phyloP scores from a whole-genome alignment of 2,888 invertebrate genomes.

The Campaea margaritaria region DNA sequence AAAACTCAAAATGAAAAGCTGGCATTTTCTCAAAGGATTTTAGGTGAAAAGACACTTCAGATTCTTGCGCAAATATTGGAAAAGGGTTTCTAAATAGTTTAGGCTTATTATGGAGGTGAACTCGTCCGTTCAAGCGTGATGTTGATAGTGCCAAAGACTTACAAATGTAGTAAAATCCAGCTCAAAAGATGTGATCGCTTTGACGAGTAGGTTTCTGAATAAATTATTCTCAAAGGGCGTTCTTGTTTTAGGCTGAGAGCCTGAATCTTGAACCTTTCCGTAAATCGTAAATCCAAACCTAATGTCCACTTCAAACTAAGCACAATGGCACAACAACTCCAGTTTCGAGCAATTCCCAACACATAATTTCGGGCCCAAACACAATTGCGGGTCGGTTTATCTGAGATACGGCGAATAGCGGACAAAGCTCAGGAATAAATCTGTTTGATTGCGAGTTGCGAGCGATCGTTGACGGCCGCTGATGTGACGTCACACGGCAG shows the following conservation, averaged over 20 bases:
- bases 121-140: slow-evolving; percentile 19
- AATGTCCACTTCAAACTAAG: slow-evolving; percentile 35
- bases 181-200: slow-evolving; percentile 7
- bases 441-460: slow-evolving; percentile 55
- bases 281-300: slow-evolving; percentile 30
- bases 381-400: slow-evolving; percentile 42
- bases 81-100: slow-evolving; percentile 30
- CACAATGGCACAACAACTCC: slow-evolving; percentile 36
- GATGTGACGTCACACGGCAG: slow-evolving; percentile 43
- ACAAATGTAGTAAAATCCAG: slow-evolving; percentile 7
- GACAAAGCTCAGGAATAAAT: slow-evolving; percentile 53
- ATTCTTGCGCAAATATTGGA: slow-evolving; percentile 20
- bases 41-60: slow-evolving; percentile 20
- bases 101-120: slow-evolving; percentile 18
- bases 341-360: slow-evolving; percentile 41
- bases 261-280: slow-evolving; percentile 29
- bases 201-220: slow-evolving; percentile 5
- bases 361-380: slow-evolving; percentile 40
- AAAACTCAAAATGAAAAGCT: slow-evolving; percentile 18
- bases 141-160: slow-evolving; percentile 18
- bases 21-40: slow-evolving; percentile 20
- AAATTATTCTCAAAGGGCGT: slow-evolving; percentile 22
- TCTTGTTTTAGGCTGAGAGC: slow-evolving; percentile 17
- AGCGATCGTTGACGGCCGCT: slow-evolving; percentile 43
- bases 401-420: slow-evolving; percentile 36